Evolutionary conservation across 2,113 vertebrate species (phyloP).

Genomic region (Ceyx cyanopectus): DNA sequence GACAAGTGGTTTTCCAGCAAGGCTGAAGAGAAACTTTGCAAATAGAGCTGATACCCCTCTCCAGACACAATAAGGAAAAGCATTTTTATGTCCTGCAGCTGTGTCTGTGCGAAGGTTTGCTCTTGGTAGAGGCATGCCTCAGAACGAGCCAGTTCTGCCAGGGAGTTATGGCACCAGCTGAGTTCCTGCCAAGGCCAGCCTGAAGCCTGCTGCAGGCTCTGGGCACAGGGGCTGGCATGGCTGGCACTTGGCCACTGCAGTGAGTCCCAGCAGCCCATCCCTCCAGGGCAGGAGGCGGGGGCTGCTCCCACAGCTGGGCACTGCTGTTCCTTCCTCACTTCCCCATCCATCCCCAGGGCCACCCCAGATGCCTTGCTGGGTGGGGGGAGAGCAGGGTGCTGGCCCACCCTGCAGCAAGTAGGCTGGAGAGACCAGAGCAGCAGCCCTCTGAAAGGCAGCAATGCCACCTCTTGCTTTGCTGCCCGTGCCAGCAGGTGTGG

Average conservation of each 20-base stretch:
- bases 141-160: not conserved
- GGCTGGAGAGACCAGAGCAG: not conserved
- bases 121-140: not conserved
- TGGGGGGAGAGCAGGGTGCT: not conserved
- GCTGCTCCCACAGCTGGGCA: not conserved
- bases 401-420: not conserved
- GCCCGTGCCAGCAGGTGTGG: not conserved
- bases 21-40: not conserved
- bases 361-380: rapidly evolving
- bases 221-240: rapidly evolving
- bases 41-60: not conserved
- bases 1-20: not conserved
- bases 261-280: rapidly evolving
- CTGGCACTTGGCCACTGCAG: not conserved
- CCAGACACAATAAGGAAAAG: not conserved
- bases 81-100: not conserved
- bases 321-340: not conserved
- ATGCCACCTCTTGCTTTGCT: not conserved
- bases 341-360: rapidly evolving
- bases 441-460: rapidly evolving
- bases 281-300: rapidly evolving
- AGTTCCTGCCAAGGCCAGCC: not conserved
- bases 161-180: not conserved
- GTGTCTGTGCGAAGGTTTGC: not conserved
- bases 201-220: not conserved